These are phyloP conservation scores for Gasterosteus aculeatus DNA, from an alignment of 2,113 vertebrate genomes.

Conservation along the genomic window DNA sequence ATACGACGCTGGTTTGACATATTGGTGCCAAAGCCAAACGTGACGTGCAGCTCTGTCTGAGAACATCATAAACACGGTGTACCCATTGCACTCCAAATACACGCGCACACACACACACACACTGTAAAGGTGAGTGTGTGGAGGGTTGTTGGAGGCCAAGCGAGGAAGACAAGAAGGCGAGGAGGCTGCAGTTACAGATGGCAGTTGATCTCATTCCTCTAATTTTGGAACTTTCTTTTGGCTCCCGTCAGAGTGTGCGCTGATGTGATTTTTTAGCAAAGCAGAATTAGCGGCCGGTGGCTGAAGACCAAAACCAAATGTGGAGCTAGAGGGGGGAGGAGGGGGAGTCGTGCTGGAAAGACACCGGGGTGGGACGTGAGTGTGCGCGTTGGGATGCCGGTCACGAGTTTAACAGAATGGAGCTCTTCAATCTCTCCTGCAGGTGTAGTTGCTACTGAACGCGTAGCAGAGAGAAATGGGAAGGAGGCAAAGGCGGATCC, in stretches of 20 bases:
- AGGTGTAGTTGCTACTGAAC: slow-evolving; percentile 38
- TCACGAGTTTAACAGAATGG: slow-evolving; percentile 56
- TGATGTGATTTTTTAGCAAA: slow-evolving; percentile 36
- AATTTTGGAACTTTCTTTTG: slow-evolving; percentile 53
- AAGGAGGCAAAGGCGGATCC: slow-evolving; percentile 69
- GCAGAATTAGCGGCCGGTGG: slow-evolving; percentile 33
- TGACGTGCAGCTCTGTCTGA: slow-evolving; percentile 52
- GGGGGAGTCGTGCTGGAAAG: slow-evolving; percentile 19
- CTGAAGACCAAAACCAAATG: slow-evolving; percentile 26
- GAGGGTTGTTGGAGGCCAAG: slow-evolving; percentile 3
- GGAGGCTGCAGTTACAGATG: slow-evolving; percentile 26
- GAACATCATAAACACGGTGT: slow-evolving; percentile 55
- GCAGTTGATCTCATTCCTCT: slow-evolving; percentile 42
- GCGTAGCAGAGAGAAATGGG: slow-evolving; percentile 52
- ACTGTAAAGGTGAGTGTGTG: background rate
- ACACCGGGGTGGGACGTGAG: slow-evolving; percentile 40
- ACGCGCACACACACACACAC: background rate
- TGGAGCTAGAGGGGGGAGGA: background rate
- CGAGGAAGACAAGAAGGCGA: slow-evolving; percentile 13
- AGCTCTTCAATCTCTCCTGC: slow-evolving; percentile 64
- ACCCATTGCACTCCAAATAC: slow-evolving; percentile 32
- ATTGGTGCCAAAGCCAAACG: slow-evolving; percentile 55
- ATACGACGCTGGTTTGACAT: slow-evolving; percentile 55
- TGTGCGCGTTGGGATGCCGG: slow-evolving; percentile 53
- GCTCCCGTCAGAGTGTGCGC: slow-evolving; percentile 15